Evolutionary conservation across 2,797 vertebrate species (phyloP).

Genomic region (Microcaecilia unicolor): DNA sequence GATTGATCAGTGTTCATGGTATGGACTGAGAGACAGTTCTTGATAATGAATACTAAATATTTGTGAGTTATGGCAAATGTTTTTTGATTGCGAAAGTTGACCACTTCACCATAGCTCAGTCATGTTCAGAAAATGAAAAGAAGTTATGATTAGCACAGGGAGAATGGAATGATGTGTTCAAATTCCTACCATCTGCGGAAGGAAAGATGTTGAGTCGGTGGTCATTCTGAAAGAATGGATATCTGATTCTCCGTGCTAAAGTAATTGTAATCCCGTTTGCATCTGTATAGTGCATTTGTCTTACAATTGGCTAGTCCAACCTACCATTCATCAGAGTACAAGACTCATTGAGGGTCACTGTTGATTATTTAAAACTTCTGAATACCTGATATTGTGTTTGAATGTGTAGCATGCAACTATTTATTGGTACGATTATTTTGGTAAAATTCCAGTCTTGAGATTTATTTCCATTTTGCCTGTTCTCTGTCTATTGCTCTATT

Average conservation of each 20-base stretch:
- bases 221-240: conserved; percentile 64
- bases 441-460: background rate
- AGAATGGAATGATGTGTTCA: conserved; percentile 53
- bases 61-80: conserved; percentile 16
- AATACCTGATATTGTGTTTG: background rate
- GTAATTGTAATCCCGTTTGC: conserved; percentile 57
- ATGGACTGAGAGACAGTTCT: too few species aligned
- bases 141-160: conserved; percentile 52
- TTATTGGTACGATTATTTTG: conserved; percentile 13
- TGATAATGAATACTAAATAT: conserved; percentile 12
- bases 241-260: conserved; percentile 60
- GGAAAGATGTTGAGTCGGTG: conserved; percentile 46
- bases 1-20: too few species aligned
- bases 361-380: conserved; percentile 13
- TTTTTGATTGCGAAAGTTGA: conserved; percentile 37
- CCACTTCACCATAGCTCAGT: conserved; percentile 52
- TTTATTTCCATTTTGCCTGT: conserved; percentile 16
- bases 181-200: conserved; percentile 59
- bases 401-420: conserved; percentile 2
- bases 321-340: conserved; percentile 34
- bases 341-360: conserved; percentile 39
- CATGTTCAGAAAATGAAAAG: conserved; percentile 56
- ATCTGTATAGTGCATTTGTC: conserved; percentile 55
- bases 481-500: too few species aligned
- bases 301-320: conserved; percentile 41